These are phyloP conservation scores for Stegodyphus dumicola DNA, from an alignment of 1,140 invertebrate genomes.

Conservation along the genomic window DNA sequence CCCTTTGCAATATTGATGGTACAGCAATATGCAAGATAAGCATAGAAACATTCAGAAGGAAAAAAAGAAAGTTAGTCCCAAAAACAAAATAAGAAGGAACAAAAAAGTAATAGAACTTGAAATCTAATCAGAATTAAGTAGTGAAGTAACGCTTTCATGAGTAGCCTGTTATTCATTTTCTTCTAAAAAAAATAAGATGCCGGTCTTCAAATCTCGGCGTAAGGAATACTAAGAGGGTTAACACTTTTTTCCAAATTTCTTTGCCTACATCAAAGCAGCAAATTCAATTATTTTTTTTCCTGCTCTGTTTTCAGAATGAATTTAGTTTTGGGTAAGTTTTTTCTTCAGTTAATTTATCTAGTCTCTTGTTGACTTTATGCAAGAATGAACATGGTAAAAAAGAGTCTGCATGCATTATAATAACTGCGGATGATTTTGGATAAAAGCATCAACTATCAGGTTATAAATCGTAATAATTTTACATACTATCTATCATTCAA, in stretches of 20 bases:
- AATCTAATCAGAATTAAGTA: constrained; percentile 56
- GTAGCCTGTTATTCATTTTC: constrained; percentile 27
- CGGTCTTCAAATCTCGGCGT: constrained; percentile 48
- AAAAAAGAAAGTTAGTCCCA: too few relatives aligned
- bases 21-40: too few relatives aligned
- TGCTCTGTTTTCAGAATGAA: background rate
- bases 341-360: background rate
- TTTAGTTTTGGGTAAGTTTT: background rate
- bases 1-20: too few relatives aligned
- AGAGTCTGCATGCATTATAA: too few relatives aligned
- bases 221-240: constrained; percentile 36
- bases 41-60: too few relatives aligned
- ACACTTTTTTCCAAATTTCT: constrained; percentile 17
- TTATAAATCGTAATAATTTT: too few relatives aligned
- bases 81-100: background rate
- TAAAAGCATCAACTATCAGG: too few relatives aligned
- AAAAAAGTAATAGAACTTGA: constrained; percentile 30
- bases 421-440: too few relatives aligned
- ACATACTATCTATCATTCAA: too few relatives aligned
- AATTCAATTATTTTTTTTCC: constrained; percentile 48
- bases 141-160: constrained; percentile 25
- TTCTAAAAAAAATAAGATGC: constrained; percentile 27
- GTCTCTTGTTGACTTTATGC: too few relatives aligned
- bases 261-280: background rate
- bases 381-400: too few relatives aligned